Percentiles rank a stretch among this genome's conserved stretches.
Evolutionary conservation across 2,797 vertebrate species (phyloP).

Genomic region (Poecilia wingei): DNA sequence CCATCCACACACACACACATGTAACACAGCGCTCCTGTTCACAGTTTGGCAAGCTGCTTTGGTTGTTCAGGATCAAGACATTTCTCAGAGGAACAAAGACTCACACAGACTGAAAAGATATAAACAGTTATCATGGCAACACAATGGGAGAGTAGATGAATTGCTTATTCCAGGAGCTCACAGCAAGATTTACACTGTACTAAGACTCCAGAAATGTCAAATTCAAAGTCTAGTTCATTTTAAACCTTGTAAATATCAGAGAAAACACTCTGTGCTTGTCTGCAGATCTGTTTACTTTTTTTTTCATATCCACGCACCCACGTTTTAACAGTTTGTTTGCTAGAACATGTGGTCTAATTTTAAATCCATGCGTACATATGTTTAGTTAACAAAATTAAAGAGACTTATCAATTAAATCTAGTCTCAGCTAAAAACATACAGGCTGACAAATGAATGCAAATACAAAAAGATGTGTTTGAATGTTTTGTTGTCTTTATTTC

Average conservation of each 20-base stretch:
- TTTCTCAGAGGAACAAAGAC: slow-evolving; percentile 38
- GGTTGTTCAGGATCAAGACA: slow-evolving; percentile 20
- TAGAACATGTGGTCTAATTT: not conserved
- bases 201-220: slow-evolving; percentile 25
- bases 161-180: slow-evolving; percentile 4
- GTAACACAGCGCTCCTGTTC: slow-evolving; percentile 1
- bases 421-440: not conserved
- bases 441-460: not conserved
- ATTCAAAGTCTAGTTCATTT: slow-evolving; percentile 42
- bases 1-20: slow-evolving; percentile 15
- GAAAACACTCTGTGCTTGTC: slow-evolving; percentile 14
- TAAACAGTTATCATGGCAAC: slow-evolving; percentile 11
- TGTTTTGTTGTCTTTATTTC: not conserved
- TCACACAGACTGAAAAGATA: slow-evolving; percentile 24
- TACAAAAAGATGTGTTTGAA: not conserved
- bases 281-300: slow-evolving; percentile 35
- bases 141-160: slow-evolving; percentile 1
- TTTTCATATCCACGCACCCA: slow-evolving; percentile 13
- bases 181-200: slow-evolving; percentile 33
- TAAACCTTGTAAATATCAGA: slow-evolving; percentile 41
- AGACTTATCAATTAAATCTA: not conserved
- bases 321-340: slow-evolving; percentile 20
- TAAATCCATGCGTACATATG: not conserved
- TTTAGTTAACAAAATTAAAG: not conserved
- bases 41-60: slow-evolving; percentile 19